Evolutionary conservation across 1,140 invertebrate species (phyloP), one percentile per base, ranked within the genome.

Genomic region (Drosophila orosa): DNA sequence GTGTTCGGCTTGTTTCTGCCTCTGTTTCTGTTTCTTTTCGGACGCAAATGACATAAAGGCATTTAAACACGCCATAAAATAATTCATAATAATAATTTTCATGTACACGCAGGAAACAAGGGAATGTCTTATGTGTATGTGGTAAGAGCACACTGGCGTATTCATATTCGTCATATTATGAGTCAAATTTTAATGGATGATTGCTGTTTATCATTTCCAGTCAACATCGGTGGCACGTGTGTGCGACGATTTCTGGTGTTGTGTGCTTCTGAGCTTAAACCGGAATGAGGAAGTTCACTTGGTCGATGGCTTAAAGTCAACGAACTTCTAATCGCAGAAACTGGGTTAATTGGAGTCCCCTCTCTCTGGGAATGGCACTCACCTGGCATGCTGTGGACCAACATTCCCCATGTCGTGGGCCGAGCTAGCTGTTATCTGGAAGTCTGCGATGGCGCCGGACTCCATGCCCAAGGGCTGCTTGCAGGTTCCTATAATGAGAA

Each of bases 311-410:
- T 15, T 19, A 5, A 13, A 56, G 31, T 54, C 50, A 52, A 52
- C 29, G 48, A 33, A 52, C 29, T 52, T 52, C 19, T 52, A 52
- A n/a, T 22, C 12, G 15, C 10, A 25, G 22, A 37, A 55, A 37
- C 31, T 24, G 31, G 12, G 24, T 27, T 40, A 25, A n/a, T 12
- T 25, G 22, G 15, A 37, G 48, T 2, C 42, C 40, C 40, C 24
- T 25, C 24, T 45, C 10, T n/a, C 5, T 10, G 15, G 2, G n/a
- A 50, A 19, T 29, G 6, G 7, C 6, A 93, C 93, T 94, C 93
- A 98, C 97, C 97, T 96, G 82, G 96, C 97, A 93, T 97, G 97
- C 91, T 97, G 96, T 17, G 97, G 97, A 44, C 97, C 97, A 54
- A 98, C 97, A 90, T 96, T 97, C 91, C 97, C 97, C 80, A 95